phyloP scores from a whole-genome alignment of 2,797 vertebrate genomes.

The Microctenopoma lineatum region DNA sequence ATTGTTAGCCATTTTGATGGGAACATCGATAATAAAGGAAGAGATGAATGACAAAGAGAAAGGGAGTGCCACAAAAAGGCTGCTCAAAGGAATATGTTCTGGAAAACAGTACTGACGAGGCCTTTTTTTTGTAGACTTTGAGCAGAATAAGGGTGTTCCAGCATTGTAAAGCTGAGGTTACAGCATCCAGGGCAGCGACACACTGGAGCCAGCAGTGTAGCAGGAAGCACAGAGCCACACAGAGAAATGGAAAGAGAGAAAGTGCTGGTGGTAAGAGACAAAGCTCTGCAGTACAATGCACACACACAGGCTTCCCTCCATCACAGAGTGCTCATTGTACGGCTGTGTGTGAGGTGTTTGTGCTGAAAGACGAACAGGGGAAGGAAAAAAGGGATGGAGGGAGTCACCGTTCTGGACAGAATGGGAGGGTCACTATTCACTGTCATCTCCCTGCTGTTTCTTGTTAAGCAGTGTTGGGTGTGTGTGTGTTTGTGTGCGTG shows the following conservation, averaged over 20 bases:
- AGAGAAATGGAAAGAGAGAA: conserved; percentile 25
- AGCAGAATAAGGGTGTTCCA: conserved; percentile 19
- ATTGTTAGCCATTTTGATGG: conserved; percentile 61
- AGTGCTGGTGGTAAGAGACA: conserved; percentile 56
- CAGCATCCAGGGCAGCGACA: conserved; percentile 25
- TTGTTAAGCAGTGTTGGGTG: conserved; percentile 2
- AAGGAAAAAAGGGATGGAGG: conserved; percentile 44
- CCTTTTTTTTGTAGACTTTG: conserved; percentile 21
- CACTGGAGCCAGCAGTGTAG: conserved; percentile 17
- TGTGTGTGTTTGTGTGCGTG: conserved; percentile 3
- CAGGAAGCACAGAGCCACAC: conserved; percentile 16
- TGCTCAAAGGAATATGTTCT: background rate
- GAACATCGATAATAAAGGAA: conserved; percentile 56
- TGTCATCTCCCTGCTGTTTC: conserved; percentile 37
- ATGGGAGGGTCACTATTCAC: conserved; percentile 35
- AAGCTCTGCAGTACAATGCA: conserved; percentile 66
- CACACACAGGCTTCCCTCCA: conserved; percentile 61
- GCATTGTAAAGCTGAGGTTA: conserved; percentile 29
- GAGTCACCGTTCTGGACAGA: conserved; percentile 30
- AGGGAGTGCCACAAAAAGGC: conserved; percentile 14
- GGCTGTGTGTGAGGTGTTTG: conserved; percentile 67
- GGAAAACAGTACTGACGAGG: background rate
- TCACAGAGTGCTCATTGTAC: conserved; percentile 68
- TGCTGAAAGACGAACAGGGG: conserved; percentile 62
- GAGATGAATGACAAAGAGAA: conserved; percentile 44